These are phyloP conservation scores for Melanargia galathea DNA, from an alignment of 2,888 invertebrate species.

Conservation along the genomic window DNA sequence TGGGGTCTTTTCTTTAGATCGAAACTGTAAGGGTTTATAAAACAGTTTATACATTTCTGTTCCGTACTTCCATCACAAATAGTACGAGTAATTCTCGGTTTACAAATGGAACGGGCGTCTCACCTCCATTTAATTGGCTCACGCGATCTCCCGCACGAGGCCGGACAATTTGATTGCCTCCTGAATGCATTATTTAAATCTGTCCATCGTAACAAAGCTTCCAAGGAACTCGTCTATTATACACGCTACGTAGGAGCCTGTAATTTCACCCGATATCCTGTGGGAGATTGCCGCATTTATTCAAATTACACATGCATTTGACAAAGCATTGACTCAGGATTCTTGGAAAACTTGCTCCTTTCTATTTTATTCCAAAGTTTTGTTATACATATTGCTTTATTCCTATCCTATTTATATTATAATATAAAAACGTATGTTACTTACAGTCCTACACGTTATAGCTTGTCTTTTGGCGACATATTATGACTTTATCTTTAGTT, in stretches of 20 bases:
- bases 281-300: conserved; percentile 31
- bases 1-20: too few relatives aligned
- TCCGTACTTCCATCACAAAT: not conserved
- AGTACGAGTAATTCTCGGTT: not conserved
- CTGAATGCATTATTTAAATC: conserved; percentile 45
- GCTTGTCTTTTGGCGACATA: too few relatives aligned
- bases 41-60: not conserved
- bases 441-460: too few relatives aligned
- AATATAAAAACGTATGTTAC: too few relatives aligned
- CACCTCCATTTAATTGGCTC: conserved; percentile 31
- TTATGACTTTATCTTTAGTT: too few relatives aligned
- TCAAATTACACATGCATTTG: conserved; percentile 27
- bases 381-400: too few relatives aligned
- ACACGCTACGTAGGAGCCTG: conserved; percentile 31
- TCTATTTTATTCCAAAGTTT: not conserved
- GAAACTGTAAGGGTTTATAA: not conserved
- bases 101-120: conserved; percentile 13
- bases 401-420: too few relatives aligned
- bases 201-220: conserved; percentile 27
- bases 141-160: conserved; percentile 26
- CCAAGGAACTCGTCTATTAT: conserved; percentile 28
- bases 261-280: conserved; percentile 33
- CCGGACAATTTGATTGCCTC: conserved; percentile 41
- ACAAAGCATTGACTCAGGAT: conserved; percentile 15
- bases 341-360: conserved; percentile 8